Percentiles rank a stretch among this genome's conserved stretches.
phyloP scores from a whole-genome alignment of 2,888 invertebrate genomes.

The Apodemia arnacis region DNA sequence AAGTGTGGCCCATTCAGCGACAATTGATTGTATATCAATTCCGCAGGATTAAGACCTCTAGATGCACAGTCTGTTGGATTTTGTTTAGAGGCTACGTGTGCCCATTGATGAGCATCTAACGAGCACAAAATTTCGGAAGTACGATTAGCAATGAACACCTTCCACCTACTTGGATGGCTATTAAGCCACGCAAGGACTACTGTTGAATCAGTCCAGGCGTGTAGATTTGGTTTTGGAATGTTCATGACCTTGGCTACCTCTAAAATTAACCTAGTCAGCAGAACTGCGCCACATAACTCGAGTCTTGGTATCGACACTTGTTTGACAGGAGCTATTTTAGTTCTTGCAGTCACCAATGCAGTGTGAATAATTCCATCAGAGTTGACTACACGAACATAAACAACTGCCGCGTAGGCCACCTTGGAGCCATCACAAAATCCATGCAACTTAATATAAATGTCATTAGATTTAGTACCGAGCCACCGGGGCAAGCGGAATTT shows the following conservation, averaged over 20 bases:
- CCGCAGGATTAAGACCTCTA: background rate
- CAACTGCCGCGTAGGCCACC: background rate
- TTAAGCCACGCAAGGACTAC: conserved; percentile 41
- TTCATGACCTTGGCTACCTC: conserved; percentile 35
- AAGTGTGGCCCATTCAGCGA: too few species aligned
- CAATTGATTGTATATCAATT: too few species aligned
- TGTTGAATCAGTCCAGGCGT: conserved; percentile 43
- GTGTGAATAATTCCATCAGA: too few species aligned
- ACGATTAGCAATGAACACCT: conserved; percentile 69
- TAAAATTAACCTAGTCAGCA: conserved; percentile 1
- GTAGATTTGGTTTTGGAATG: conserved; percentile 22
- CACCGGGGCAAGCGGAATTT: background rate
- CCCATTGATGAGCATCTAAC: conserved; percentile 35
- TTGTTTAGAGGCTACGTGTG: conserved; percentile 58
- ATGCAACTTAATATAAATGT: conserved; percentile 58
- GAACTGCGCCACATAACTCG: conserved; percentile 25
- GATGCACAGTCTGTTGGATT: conserved; percentile 81
- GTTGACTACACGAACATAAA: too few species aligned
- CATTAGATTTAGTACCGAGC: background rate
- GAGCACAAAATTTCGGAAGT: conserved; percentile 67
- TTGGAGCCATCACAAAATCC: conserved; percentile 71
- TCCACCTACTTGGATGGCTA: conserved; percentile 55
- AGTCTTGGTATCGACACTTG: conserved; percentile 18
- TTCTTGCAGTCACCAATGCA: too few species aligned
- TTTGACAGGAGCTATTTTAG: too few species aligned